A percentile compares a stretch with the other conserved stretches of the same genome.
Conservation (phyloP, 53 echinoderm and acorn worm genomes). For the Echinarachnius parma region DNA sequence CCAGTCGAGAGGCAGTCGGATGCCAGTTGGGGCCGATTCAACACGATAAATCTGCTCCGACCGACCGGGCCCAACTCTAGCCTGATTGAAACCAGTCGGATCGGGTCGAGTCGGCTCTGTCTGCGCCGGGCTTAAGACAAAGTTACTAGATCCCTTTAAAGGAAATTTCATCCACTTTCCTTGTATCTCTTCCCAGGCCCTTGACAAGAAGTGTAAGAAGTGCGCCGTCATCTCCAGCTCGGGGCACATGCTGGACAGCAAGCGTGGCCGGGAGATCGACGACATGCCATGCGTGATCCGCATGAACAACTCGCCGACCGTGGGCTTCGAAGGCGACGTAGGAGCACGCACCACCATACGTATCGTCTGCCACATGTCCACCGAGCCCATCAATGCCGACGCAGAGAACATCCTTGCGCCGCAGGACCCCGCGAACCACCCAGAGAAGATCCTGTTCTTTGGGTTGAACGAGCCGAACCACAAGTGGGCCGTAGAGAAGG, state of each 20-base stretch:
- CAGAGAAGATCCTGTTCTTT: constrained; percentile 71
- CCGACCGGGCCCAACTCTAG: no score
- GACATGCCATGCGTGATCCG: constrained; percentile 76
- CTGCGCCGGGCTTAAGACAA: no score
- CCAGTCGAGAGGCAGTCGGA: no score
- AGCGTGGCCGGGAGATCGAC: constrained; percentile 72
- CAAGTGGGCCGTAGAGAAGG: constrained; percentile 62
- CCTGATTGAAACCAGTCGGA: no score
- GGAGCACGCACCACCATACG: constrained; percentile 81
- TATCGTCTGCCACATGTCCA: constrained; percentile 78
- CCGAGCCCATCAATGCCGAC: constrained; percentile 55
- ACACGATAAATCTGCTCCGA: no score
- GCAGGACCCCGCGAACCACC: constrained; percentile 13
- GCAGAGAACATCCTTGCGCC: constrained; percentile 51
- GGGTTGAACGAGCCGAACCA: constrained; percentile 75
- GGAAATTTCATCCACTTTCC: no score
- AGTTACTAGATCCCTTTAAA: no score
- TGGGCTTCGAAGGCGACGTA: constrained; percentile 75
- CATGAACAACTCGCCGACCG: constrained; percentile 80
- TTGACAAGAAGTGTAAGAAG: constrained; percentile 64
- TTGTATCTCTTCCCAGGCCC: constrained; percentile 30
- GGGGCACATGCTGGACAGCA: constrained; percentile 66
- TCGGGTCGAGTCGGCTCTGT: no score
- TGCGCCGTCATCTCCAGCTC: constrained; percentile 86
- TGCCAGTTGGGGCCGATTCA: no score